Conservation (phyloP, 2,797 vertebrate genomes). For the Eulemur rubriventer region DNA sequence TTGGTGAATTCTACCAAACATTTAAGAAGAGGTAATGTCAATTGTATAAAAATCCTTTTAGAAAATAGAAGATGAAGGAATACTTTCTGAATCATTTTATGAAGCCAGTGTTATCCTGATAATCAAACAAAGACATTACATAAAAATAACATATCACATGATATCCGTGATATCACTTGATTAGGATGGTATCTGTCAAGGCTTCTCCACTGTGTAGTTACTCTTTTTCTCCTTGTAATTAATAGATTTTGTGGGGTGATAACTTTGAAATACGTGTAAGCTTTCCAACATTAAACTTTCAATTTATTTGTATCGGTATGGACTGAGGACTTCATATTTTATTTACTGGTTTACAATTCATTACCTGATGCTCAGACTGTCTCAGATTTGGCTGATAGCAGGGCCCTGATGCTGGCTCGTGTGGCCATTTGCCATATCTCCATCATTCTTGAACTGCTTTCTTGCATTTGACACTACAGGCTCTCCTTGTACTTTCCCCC, state of each 20-base stretch:
- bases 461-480: neutral
- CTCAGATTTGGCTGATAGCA: neutral
- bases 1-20: neutral
- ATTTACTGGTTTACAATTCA: neutral
- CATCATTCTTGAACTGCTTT: neutral
- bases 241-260: neutral
- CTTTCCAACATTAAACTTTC: neutral
- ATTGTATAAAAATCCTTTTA: neutral
- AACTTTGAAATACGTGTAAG: neutral
- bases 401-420: neutral
- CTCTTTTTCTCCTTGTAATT: neutral
- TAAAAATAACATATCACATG: neutral
- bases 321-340: neutral
- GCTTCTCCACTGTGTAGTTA: neutral
- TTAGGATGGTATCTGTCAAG: too few species aligned
- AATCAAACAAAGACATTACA: neutral
- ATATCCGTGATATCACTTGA: neutral
- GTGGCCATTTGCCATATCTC: neutral
- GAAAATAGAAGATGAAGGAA: neutral
- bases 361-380: neutral
- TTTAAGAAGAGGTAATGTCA: neutral
- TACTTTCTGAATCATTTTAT: neutral
- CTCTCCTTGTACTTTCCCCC: neutral
- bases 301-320: neutral
- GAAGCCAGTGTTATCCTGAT: neutral